Evolutionary conservation across 92 coral and sea anemone genomes (phyloP), one percentile per base, ranked within the genome.

Genomic region (Palythoa caribaeorum): DNA sequence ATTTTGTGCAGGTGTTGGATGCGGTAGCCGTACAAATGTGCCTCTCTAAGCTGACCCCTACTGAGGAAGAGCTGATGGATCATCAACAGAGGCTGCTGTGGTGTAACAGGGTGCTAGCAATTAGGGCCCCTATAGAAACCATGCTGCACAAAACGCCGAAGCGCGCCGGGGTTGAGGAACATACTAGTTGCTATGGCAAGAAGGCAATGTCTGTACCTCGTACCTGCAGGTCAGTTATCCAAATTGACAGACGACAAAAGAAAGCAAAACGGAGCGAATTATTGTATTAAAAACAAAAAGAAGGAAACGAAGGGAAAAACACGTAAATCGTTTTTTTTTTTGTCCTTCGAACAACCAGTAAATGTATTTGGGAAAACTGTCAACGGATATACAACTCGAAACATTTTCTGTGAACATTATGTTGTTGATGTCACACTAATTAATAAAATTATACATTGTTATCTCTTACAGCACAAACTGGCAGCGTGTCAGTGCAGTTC

Each of bases 31-130:
- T 96, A 6, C 93, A 84, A 66, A 65, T 89, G 75, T 96, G 98
- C 88, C 78, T 96, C 36, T 73, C 89, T 14, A 80, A 89, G 71
- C 79, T 96, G 85, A 92, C 90, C 70, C 98, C 98, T 37, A 60
- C 40, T 20, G 89, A 86, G 57, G 83, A 77, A 44, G 93, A 91
- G 87, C 87, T 96, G 55, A 77, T 73, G 11, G 89, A 89, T 73
- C 85, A 76, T 11, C 83, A 88, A 39, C 75, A 79, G 50, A 81
- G 96, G 80, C 38, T 55, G n/a, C 66, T 81, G 53, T 96, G 98
- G 98, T 96, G 98, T 57, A 95, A 94, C 88, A 83, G 89, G 6
- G 97, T 96, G 85, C 89, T 94, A 72, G 70, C 88, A 35, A 83
- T 96, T 44, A 87, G 98, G 65, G 79, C 93, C 16, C 84, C 94